Evolutionary conservation across 2,888 invertebrate species (phyloP).

Genomic region (Lampropteryx suffumata): DNA sequence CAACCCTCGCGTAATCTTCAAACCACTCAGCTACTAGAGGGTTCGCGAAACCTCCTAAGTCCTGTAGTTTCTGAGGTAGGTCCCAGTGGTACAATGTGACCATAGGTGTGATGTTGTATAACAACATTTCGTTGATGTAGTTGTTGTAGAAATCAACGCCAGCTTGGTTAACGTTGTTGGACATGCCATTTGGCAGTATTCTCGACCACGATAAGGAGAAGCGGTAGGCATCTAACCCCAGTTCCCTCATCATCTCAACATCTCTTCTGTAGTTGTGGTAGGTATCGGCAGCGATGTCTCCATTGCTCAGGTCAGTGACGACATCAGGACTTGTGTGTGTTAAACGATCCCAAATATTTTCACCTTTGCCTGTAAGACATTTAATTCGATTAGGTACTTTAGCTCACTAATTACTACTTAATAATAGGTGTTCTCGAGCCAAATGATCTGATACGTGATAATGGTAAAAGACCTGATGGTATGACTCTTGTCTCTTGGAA

Average conservation of each 20-base stretch:
- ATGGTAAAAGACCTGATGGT: too few relatives aligned
- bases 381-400: not conserved
- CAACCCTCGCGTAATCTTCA: constrained; percentile 70
- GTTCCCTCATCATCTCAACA: constrained; percentile 68
- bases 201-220: constrained; percentile 85
- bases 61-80: constrained; percentile 77
- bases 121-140: constrained; percentile 83
- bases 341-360: constrained; percentile 59
- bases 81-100: constrained; percentile 83
- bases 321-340: constrained; percentile 49
- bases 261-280: constrained; percentile 84
- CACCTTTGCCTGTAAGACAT: constrained; percentile 48
- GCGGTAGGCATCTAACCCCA: constrained; percentile 73
- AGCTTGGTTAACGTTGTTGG: constrained; percentile 75
- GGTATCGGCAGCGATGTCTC: constrained; percentile 82
- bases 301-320: constrained; percentile 67
- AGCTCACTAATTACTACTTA: too few relatives aligned
- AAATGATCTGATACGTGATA: too few relatives aligned
- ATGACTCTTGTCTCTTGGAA: too few relatives aligned
- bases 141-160: constrained; percentile 86
- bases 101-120: constrained; percentile 83
- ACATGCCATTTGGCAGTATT: constrained; percentile 81
- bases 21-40: constrained; percentile 70
- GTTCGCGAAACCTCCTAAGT: constrained; percentile 78
- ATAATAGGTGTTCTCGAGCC: too few relatives aligned